These are phyloP conservation scores for Perithous albicinctus DNA, from an alignment of 2,888 invertebrate species.

Conservation along the genomic window DNA sequence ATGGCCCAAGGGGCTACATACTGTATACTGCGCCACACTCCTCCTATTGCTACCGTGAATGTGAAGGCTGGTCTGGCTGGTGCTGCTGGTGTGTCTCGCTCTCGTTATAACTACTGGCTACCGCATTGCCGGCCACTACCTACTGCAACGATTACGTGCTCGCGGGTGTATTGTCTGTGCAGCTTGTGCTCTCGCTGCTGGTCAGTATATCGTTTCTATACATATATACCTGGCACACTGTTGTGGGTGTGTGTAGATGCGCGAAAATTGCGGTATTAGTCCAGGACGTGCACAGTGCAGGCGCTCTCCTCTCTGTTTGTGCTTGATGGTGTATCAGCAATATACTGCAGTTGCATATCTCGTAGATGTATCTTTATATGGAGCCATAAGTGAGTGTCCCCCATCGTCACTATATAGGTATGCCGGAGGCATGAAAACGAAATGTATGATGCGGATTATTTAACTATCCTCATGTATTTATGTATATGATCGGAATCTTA, in stretches of 20 bases:
- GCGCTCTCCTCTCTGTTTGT: constrained; percentile 16
- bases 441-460: neutral
- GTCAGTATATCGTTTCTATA: constrained; percentile 16
- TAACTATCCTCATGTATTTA: neutral
- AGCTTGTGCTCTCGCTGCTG: constrained; percentile 29
- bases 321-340: neutral
- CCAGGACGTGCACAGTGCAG: constrained; percentile 31
- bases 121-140: constrained; percentile 61
- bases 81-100: constrained; percentile 39
- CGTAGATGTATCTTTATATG: neutral
- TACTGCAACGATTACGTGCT: constrained; percentile 64
- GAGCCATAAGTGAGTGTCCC: neutral
- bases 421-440: neutral
- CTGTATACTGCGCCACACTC: constrained; percentile 48
- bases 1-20: constrained; percentile 69
- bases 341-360: constrained; percentile 30
- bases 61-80: constrained; percentile 31
- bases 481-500: too few relatives aligned
- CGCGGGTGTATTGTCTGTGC: constrained; percentile 39
- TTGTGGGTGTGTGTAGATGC: constrained; percentile 7
- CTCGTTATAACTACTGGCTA: constrained; percentile 63
- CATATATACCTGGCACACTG: neutral
- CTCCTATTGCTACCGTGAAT: constrained; percentile 61
- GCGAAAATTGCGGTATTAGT: constrained; percentile 49
- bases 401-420: neutral